Base-by-base conservation (phyloP, 2,113 vertebrate genomes). In the Girardinichthys multiradiatus region DNA sequence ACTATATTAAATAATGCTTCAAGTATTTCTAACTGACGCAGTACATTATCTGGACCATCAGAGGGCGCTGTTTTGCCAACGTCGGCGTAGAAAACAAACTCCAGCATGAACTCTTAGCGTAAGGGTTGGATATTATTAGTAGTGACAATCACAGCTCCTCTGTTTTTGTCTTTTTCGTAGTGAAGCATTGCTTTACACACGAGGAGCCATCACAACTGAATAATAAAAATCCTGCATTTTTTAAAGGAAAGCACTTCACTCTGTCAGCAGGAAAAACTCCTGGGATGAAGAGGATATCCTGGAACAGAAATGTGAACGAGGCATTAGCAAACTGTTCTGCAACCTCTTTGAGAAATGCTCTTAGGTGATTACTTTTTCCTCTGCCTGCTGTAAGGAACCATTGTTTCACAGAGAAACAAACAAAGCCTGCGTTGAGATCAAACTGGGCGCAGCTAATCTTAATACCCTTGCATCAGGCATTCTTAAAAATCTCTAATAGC, bases 391-490 rank as follows among this genome's bases (percentile, higher is more conserved):
- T 86, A 70, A 90, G 83, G 68, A 66, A 75, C 81, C 83, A 91
- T 92, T 92, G 89, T 92, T 89, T 71, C 62, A 70, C 48, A 82
- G 19, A 70, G 77, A 82, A 91, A 90, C 90, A 92, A 93, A 92
- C 90, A 91, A 89, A 89, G 86, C 58, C 82, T 63, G 73, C 29
- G 85, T 90, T 93, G 80, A 86, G 83, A 88, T 90, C 75, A 84
- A 92, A 81, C 83, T 87, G 89, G 76, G 88, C 92, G 80, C 90
- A 87, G 89, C 89, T 94, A 94, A 94, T 94, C 93, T 91, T 93
- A 94, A 94, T 93, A 93, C 91, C 89, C 87, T 92, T 91, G 87
- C 88, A 90, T 89, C 86, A 85, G 74, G 67, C 74, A 80, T 89
- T 88, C 17, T 75, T 37, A 70, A 64, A 72, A 72, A 79, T 85